Percentiles rank a stretch among this genome's conserved stretches.
phyloP scores from a whole-genome alignment of 2,113 vertebrate species.

The Vanacampus margaritifer region DNA sequence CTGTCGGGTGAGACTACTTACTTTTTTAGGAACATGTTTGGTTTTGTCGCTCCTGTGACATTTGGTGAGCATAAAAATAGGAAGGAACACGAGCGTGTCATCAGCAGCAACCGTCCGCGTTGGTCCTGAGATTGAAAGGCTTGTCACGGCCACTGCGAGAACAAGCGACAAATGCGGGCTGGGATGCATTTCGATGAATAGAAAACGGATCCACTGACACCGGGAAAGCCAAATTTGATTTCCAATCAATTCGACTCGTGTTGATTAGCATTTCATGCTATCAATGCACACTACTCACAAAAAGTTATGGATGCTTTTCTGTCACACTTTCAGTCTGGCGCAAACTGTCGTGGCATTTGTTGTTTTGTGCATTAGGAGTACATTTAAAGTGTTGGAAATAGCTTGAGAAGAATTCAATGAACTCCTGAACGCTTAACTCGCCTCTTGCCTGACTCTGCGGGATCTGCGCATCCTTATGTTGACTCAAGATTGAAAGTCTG shows the following conservation, averaged over 20 bases:
- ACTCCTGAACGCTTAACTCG: too few species aligned
- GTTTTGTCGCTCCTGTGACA: slow-evolving; percentile 3
- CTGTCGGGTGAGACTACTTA: not conserved
- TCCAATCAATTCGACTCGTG: not conserved
- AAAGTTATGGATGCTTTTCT: not conserved
- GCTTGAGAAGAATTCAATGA: too few species aligned
- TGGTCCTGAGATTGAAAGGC: slow-evolving; percentile 37
- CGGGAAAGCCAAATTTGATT: not conserved
- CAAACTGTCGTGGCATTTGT: too few species aligned
- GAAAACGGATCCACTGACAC: not conserved
- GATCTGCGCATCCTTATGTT: too few species aligned
- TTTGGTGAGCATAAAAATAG: slow-evolving; percentile 13
- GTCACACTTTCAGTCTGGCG: too few species aligned
- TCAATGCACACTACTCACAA: not conserved
- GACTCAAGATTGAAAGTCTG: too few species aligned
- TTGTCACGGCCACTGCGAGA: slow-evolving; percentile 14
- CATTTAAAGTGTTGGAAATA: too few species aligned
- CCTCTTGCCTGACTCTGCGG: too few species aligned
- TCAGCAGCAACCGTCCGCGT: slow-evolving; percentile 44
- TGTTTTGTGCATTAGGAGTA: too few species aligned
- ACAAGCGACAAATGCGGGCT: not conserved
- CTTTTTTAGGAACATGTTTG: slow-evolving; percentile 11
- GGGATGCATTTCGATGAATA: not conserved
- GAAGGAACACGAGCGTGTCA: slow-evolving; percentile 20
- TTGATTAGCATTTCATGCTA: slow-evolving; percentile 1